Conservation (phyloP, 2,113 vertebrate genomes). For the Toxotes chatareus region DNA sequence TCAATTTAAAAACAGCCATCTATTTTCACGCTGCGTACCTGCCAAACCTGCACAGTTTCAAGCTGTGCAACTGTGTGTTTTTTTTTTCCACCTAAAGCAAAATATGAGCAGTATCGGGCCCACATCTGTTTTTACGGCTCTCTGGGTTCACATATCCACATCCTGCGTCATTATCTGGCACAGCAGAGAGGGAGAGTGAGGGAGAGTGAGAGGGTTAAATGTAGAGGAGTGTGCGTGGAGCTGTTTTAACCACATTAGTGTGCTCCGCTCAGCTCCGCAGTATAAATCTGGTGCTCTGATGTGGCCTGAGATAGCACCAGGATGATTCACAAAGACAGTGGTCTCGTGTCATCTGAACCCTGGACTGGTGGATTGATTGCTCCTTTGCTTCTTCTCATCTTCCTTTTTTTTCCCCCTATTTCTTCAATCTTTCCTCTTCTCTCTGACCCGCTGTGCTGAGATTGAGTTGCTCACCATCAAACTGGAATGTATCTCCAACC, state of each 20-base stretch:
- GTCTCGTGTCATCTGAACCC: conserved; percentile 66
- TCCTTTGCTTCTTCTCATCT: conserved; percentile 25
- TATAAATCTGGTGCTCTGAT: conserved; percentile 47
- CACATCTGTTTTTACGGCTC: conserved; percentile 73
- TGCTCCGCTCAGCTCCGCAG: conserved; percentile 24
- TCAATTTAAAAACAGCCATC: conserved; percentile 63
- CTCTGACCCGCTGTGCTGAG: conserved; percentile 75
- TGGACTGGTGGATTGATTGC: conserved; percentile 52
- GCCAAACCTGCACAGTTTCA: conserved; percentile 77
- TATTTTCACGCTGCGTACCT: conserved; percentile 78
- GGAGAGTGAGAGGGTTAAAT: conserved; percentile 28
- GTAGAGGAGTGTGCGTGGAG: conserved; percentile 26
- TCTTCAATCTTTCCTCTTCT: conserved; percentile 41
- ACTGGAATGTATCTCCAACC: conserved; percentile 74
- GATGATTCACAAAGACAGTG: conserved; percentile 66
- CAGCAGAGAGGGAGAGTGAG: conserved; percentile 22
- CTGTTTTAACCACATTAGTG: conserved; percentile 59
- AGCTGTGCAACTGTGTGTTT: conserved; percentile 59
- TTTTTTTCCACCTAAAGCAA: conserved; percentile 64
- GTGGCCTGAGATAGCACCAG: conserved; percentile 56
- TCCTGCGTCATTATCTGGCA: conserved; percentile 69
- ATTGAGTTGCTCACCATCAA: conserved; percentile 75
- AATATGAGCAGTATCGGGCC: conserved; percentile 50
- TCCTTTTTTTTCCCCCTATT: conserved; percentile 20
- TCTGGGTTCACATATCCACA: conserved; percentile 64